Base-by-base conservation (phyloP, 2,888 invertebrate genomes). In the Lasioglossum villosulum region DNA sequence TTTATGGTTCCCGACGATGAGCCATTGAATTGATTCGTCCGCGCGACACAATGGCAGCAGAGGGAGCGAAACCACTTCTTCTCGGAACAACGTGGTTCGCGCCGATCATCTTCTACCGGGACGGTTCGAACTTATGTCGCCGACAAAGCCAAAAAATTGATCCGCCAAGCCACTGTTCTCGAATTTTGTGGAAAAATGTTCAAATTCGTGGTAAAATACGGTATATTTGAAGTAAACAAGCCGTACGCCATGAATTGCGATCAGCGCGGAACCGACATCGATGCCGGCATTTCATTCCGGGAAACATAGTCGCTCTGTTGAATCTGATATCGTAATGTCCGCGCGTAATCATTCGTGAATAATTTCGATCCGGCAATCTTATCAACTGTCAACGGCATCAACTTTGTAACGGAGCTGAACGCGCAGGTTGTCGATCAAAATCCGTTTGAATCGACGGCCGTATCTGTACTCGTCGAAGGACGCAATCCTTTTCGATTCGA, bases 311-410 rank as follows among this genome's bases (percentile, higher is more conserved):
- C 27, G 59, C 5, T 68, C 76, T 76, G 74, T 80, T 78, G 80
- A 82, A 89, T 86, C 90, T 78, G 90, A 86, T 88, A 84, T 56
- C 86, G 63, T 72, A 59, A 75, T 73, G 80, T 71, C 66, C 81
- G 71, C 79, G 77, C 83, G 76, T 88, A 86, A 87, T 87, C 89
- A 77, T 89, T 84, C 81, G 86, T 86, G 86, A 86, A 89, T 90
- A 90, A 76, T 88, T 89, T 83, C 80, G 75, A 76, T 75, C 71
- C 42, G 78, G 52, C 84, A 79, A 87, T 88, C 89, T 88, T 89
- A 83, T 89, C 89, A 75, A 78, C 83, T 84, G 91, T 90, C 91
- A 80, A 76, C 78, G 71, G 70, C 68, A 45, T 84, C 86, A 81
- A 84, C 83, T 90, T 88, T 89, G 84, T 76, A 82, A 80, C 78